Base-by-base conservation (phyloP, 1,140 invertebrate species). In the Drosophila tristis region DNA sequence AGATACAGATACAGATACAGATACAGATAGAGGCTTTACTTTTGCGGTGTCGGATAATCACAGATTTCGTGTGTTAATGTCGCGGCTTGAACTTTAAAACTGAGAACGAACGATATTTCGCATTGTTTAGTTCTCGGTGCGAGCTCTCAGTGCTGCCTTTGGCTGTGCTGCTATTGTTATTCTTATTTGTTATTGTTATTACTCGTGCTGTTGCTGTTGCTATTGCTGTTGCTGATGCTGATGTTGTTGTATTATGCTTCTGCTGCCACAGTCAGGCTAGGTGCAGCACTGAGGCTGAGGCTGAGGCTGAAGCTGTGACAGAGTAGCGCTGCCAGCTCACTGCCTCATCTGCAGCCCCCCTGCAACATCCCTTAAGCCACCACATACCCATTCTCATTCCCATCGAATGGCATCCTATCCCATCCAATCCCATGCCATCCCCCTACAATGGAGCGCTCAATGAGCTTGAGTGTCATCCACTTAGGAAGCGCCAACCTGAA, bases 71-170 rank as follows among this genome's bases (percentile, higher is more conserved):
- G 84, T 89, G 84, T 63, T 89, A 89, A 90, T 90, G 84, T 89
- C 80, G 84, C 84, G 85, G 84, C 84, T 89, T 89, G 84, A 89
- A 89, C 79, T 89, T 89, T 89, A 89, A 89, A 89, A 89, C 84
- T 89, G 72, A 80, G 89, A 90, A 84, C 79, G 80, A 80, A 89
- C 60, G 50, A 80, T 80, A 72, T 85, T 87, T 87, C 76, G 76
- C 84, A 89, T 87, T 89, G 82, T 87, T 86, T 82, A 79, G 80
- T 84, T 53, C 80, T 80, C 75, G 84, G 60, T 76, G 47, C 66
- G 74, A 51, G 62, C 62, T 72, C 62, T 72, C 31, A 26, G 42
- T 49, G 56, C 64, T 67, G 60, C 51, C 15, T 43, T 53, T 63
- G 16, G 20, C 20, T 11, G 11, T 23, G 48, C 26, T 50, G 57